Conservation (phyloP, 2,797 vertebrate genomes). For the Parotocinclus haroldoi region DNA sequence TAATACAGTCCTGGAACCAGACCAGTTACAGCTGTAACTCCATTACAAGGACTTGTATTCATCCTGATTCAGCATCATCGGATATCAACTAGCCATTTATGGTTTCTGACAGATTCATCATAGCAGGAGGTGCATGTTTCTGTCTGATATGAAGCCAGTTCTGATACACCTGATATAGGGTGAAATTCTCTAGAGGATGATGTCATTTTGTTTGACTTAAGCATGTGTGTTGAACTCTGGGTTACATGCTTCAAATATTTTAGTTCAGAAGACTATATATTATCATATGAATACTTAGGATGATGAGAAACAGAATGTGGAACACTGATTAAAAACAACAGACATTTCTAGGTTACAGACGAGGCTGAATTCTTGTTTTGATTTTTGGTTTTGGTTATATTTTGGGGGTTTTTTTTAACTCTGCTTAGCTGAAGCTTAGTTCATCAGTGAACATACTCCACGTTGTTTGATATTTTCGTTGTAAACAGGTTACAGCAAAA, state of each 20-base stretch:
- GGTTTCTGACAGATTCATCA: neutral
- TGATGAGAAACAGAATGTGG: neutral
- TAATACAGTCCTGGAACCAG: no score
- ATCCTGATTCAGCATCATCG: neutral
- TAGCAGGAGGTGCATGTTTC: constrained; percentile 2
- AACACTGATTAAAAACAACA: no score
- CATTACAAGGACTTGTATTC: neutral
- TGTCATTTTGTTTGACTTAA: constrained; percentile 42
- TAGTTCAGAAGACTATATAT: constrained; percentile 7
- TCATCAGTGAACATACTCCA: constrained; percentile 8
- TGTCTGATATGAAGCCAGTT: constrained; percentile 28
- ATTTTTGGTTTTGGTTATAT: no score
- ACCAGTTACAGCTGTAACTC: no score
- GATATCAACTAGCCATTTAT: neutral
- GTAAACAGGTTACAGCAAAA: constrained; percentile 35
- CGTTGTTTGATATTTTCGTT: constrained; percentile 33
- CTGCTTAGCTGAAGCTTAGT: constrained; percentile 2
- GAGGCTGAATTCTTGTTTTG: neutral
- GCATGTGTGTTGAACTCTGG: constrained; percentile 27
- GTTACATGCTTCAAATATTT: constrained; percentile 39
- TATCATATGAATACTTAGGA: neutral
- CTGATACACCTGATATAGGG: constrained; percentile 28
- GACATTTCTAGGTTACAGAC: neutral
- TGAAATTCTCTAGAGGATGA: constrained; percentile 42
- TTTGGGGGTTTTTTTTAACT: neutral